phyloP scores from a whole-genome alignment of 2,888 invertebrate species.

The Epicampocera succincta region DNA sequence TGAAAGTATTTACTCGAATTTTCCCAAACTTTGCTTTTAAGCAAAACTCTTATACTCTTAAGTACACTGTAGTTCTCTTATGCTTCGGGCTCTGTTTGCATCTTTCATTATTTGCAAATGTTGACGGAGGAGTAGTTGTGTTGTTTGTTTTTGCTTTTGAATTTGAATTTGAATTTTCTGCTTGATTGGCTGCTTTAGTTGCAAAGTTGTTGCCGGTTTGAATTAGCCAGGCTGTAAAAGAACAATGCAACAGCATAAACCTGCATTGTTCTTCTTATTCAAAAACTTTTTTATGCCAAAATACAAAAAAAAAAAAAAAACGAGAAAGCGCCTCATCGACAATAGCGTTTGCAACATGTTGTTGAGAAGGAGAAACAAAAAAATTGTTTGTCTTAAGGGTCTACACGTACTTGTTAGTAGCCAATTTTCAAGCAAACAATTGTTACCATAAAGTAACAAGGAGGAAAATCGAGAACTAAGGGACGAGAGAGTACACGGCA shows the following conservation, averaged over 20 bases:
- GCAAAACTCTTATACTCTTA: constrained; percentile 37
- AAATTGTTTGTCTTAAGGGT: constrained; percentile 70
- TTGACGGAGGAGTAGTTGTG: constrained; percentile 6
- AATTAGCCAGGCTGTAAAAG: constrained; percentile 51
- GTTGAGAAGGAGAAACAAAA: constrained; percentile 37
- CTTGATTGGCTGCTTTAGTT: constrained; percentile 65
- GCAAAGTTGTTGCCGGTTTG: constrained; percentile 21
- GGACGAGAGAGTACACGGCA: constrained; percentile 4
- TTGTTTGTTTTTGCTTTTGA: constrained; percentile 48
- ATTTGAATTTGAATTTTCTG: constrained; percentile 55
- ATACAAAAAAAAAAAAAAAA: constrained; percentile 54
- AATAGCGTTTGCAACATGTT: constrained; percentile 20
- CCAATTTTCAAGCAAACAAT: constrained; percentile 62
- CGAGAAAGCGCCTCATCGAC: constrained; percentile 24
- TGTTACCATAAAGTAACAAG: constrained; percentile 36
- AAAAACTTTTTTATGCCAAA: background rate
- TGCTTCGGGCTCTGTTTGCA: constrained; percentile 58
- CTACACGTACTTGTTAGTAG: constrained; percentile 64
- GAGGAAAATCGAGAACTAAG: constrained; percentile 4
- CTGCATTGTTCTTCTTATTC: constrained; percentile 67
- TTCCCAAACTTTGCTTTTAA: constrained; percentile 49
- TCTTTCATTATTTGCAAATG: constrained; percentile 44
- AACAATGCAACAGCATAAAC: constrained; percentile 51
- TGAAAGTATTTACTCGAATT: background rate
- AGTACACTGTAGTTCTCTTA: constrained; percentile 20